Conservation (phyloP, 2,797 vertebrate genomes). For the Xyrichtys novacula region DNA sequence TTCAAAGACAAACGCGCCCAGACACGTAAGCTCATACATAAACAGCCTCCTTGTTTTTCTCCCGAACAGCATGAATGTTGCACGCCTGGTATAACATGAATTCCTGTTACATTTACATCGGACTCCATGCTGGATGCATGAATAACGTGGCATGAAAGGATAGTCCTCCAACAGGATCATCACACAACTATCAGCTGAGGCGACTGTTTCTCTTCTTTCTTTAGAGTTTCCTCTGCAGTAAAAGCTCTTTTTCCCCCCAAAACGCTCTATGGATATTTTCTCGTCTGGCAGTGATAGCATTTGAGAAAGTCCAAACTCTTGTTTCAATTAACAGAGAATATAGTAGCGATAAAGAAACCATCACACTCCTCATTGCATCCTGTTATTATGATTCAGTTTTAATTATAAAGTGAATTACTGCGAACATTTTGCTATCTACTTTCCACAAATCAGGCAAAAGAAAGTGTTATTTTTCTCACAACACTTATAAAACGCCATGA, state of each 20-base stretch:
- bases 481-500: background rate
- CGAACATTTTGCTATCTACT: background rate
- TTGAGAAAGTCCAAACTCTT: background rate
- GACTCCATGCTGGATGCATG: background rate
- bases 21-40: conserved; percentile 9
- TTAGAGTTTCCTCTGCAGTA: background rate
- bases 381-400: background rate
- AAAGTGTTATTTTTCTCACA: background rate
- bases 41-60: conserved; percentile 4
- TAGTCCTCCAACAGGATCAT: background rate
- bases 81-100: background rate
- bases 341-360: background rate
- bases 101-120: background rate
- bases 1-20: conserved; percentile 21
- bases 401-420: background rate
- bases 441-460: background rate
- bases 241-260: conserved; percentile 9
- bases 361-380: background rate
- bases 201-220: background rate
- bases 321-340: conserved; percentile 9
- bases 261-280: background rate
- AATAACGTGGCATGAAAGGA: conserved; percentile 13
- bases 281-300: background rate
- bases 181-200: background rate
- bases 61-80: background rate